Base-by-base conservation (phyloP, 2,113 vertebrate species). In the Spheniscus mendiculus region DNA sequence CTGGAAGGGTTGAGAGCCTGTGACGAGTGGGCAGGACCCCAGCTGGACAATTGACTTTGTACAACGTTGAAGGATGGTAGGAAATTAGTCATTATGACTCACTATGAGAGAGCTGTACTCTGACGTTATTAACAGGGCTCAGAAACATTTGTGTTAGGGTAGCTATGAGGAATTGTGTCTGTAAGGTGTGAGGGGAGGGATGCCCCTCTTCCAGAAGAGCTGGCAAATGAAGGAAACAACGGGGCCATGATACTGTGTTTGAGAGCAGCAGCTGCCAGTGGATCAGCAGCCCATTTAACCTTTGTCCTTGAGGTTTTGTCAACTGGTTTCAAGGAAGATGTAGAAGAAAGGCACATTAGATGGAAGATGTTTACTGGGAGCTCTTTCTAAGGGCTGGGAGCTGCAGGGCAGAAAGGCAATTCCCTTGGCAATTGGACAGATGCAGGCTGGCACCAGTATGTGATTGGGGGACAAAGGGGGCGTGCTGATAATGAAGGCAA, bases 51-150 rank as follows among this genome's bases (percentile, higher is more conserved):
- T 97, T 38, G 90, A 63, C 49, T 90, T 67, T 40, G 87, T 96
- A 47, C 82, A 36, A 38, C 74, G 12, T 49, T 32, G 91, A 44
- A 65, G 62, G 38, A 13, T 63, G 34, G 78, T 97, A 97, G 97
- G 98, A 98, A 98, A 95, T 97, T 95, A 97, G 96, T 98, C 98
- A 98, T 52, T 15, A 44, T 96, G 96, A 96, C 73, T 97, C 97
- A 98, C 81, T 94, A 61, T 93, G 93, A 79, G 62, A 81, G 95
- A 76, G 87, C 92, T 77, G 93, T 96, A 87, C 96, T 77, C n/a
- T 34, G 45, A 42, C 5, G 7, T 84, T 71, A 11, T 40, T 80
- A 47, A 5, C 2, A 2, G 50, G 65, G 26, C 77, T 84, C 40
- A 13, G 65, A 4, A 25, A 44, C 0, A 0, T 56, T 65, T 36